Evolutionary conservation across 2,113 vertebrate genomes (phyloP), one percentile per base, ranked within the genome.

Genomic region (Erythrocercus mccallii): DNA sequence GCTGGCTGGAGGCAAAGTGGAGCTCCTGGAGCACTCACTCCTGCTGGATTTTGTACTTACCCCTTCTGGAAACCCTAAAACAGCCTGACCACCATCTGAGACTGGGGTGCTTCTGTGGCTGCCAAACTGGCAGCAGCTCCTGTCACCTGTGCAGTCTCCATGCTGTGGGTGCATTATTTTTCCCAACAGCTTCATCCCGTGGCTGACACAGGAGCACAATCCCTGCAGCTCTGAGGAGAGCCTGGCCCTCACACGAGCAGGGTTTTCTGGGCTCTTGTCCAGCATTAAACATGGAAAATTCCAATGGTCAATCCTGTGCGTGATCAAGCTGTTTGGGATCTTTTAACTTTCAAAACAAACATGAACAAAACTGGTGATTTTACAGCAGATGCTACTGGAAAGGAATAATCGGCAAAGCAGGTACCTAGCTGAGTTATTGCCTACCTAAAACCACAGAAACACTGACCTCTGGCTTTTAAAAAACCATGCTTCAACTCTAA

Each of bases 211-310:
- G 86, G 31, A 89, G 50, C 4, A 3, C 5, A 7, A 7, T 50
- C 54, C 33, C 71, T 7, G 76, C 84, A 50, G 57, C 25, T 66
- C 81, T 1, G 4, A 58, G 73, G 73, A 44, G 30, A 74, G 57
- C 45, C 81, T 1, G 0, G 40, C 56, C 40, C 54, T 56, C 10
- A 24, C 37, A 56, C 0, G 0, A 80, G 61, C 86, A 30, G 61
- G 70, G 92, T 86, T 86, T 66, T 82, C 83, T 86, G 80, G 80
- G 92, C 87, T 91, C 31, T 18, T 15, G 12, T 71, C 90, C 87
- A 94, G 81, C 72, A 80, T 50, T 45, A 86, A 94, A 94, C 53
- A 57, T 4, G 71, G 91, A 95, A 90, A 94, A 90, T 86, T 92
- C 91, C 50, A 2, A 17, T 40, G 35, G 31, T 40, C 68, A 56